Conservation (phyloP, 2,888 invertebrate species). For the Ferrisia virgata region DNA sequence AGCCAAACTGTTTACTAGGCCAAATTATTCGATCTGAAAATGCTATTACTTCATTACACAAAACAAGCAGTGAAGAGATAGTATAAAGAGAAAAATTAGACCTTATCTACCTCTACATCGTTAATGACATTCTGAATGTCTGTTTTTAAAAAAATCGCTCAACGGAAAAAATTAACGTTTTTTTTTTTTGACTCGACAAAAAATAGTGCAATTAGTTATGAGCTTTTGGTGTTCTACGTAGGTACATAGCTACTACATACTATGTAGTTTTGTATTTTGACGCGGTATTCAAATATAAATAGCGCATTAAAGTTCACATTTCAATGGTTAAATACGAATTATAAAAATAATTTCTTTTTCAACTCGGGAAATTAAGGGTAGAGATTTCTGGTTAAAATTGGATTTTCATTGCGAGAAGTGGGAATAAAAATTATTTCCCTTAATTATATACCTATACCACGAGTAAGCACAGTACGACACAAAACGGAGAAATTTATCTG, state of each 20-base stretch:
- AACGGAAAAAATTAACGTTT: background rate
- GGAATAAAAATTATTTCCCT: background rate
- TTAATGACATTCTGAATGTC: too few relatives aligned
- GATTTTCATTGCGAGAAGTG: background rate
- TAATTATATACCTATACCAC: background rate
- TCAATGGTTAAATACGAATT: background rate
- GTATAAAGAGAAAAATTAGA: background rate
- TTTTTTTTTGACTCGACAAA: background rate
- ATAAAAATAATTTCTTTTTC: too few relatives aligned
- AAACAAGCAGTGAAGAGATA: background rate
- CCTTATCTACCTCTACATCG: background rate
- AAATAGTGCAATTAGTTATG: constrained; percentile 6
- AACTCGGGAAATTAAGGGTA: too few relatives aligned
- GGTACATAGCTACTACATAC: too few relatives aligned
- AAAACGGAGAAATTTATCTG: background rate
- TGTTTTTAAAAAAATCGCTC: background rate
- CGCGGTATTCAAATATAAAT: background rate
- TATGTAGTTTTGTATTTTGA: background rate
- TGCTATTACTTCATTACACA: background rate
- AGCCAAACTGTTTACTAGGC: background rate
- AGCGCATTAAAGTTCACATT: background rate
- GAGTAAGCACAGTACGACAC: too few relatives aligned
- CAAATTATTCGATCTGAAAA: background rate
- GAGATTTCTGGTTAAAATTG: background rate
- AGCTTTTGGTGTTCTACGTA: background rate